Conservation (phyloP, 2,113 vertebrate genomes). For the Sphaerodactylus townsendi region DNA sequence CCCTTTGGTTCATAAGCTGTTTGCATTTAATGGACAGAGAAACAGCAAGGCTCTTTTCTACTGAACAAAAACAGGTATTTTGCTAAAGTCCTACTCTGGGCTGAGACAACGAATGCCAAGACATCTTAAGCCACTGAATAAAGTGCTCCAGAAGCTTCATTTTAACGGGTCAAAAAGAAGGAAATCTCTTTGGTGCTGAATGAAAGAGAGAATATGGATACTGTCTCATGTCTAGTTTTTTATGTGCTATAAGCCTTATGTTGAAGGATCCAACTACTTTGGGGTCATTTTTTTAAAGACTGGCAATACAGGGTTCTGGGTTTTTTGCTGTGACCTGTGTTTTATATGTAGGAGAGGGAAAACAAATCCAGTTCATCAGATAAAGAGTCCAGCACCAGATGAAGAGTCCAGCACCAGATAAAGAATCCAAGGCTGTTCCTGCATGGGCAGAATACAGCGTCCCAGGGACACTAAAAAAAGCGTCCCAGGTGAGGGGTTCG, state of each 20-base stretch:
- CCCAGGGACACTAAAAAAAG: too few relatives aligned
- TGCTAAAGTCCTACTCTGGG: neutral
- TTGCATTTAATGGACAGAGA: conserved; percentile 47
- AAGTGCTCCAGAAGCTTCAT: neutral
- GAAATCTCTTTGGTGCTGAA: neutral
- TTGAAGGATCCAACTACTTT: neutral
- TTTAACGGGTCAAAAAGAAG: neutral
- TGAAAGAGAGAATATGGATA: neutral
- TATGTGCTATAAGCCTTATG: neutral
- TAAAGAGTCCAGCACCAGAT: too few relatives aligned
- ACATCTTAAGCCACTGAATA: neutral
- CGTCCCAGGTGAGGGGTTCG: too few relatives aligned
- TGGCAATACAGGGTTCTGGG: neutral
- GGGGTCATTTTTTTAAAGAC: neutral
- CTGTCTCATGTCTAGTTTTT: neutral
- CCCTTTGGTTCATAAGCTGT: conserved; percentile 34
- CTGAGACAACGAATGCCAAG: neutral
- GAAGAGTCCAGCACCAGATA: too few relatives aligned
- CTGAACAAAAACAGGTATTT: conserved; percentile 26
- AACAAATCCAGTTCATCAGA: too few relatives aligned
- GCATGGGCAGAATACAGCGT: too few relatives aligned
- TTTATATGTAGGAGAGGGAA: too few relatives aligned
- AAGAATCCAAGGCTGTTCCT: too few relatives aligned
- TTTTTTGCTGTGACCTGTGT: too few relatives aligned
- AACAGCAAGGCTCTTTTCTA: conserved; percentile 14